Evolutionary conservation across 2,113 vertebrate genomes (phyloP), one percentile per base, ranked within the genome.

Genomic region (Xiphias gladius): DNA sequence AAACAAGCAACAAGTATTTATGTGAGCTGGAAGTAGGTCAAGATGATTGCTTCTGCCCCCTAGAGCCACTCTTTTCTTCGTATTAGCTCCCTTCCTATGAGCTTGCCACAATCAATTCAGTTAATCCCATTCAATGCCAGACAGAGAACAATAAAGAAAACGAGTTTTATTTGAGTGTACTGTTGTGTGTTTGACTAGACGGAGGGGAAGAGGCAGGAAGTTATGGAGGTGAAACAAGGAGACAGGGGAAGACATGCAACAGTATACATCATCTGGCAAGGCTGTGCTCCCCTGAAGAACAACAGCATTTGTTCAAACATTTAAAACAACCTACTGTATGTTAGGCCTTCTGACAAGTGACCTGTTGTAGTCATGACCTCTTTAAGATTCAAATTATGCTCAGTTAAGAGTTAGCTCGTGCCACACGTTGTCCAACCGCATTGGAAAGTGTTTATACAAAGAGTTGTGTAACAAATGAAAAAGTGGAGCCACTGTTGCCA

Each of bases 1-100:
- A 74, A 76, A 73, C 52, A 66, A 65, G 32, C 70, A 76, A 84
- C 81, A 85, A 69, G 63, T 80, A 37, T 50, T 62, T 37, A 12
- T 48, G 64, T 52, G 63, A 57, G 65, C 13, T 20, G 26, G 67
- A 90, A 89, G 62, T 79, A 83, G 89, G 79, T 88, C 89, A 89
- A 61, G 32, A 62, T 66, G 43, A 55, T 65, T 73, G 32, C 48
- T 55, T 69, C 26, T 32, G 9, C 28, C 17, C 1, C 74, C 55
- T 10, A 7, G 19, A 52, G 73, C 62, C 48, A 41, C 32, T 82
- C 19, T 1, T 73, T 54, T 74, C 20, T 55, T 73, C 73, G n/a
- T 54, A 52, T 66, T 26, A 61, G 61, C 35, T 46, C 4, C 26
- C 30, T 74, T 48, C 43, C 16, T 71, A 0, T 67, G 24, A 64